These are phyloP conservation scores for Mythimna albipuncta DNA, from an alignment of 2,888 invertebrate genomes.

Conservation along the genomic window DNA sequence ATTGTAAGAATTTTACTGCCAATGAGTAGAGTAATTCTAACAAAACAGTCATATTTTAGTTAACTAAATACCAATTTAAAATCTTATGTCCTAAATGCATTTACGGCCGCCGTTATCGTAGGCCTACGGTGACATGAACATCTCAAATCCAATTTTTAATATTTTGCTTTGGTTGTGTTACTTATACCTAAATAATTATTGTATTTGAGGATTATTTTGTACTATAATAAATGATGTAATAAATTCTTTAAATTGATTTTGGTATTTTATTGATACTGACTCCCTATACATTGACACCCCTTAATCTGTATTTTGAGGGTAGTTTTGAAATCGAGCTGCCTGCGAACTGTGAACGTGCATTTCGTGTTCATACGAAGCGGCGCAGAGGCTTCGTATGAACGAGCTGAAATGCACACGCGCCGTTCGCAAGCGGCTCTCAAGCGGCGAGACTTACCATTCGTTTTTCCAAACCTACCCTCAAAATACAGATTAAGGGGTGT, in stretches of 20 bases:
- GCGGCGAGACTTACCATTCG: no score
- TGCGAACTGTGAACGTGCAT: no score
- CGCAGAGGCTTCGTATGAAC: no score
- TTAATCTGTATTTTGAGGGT: no score
- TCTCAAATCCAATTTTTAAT: slow-evolving; percentile 88
- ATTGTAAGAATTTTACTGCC: slow-evolving; percentile 79
- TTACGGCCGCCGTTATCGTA: slow-evolving; percentile 78
- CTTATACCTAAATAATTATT: slow-evolving; percentile 88
- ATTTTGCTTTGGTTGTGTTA: slow-evolving; percentile 91
- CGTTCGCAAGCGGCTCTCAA: no score
- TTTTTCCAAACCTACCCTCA: no score
- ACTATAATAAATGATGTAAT: slow-evolving; percentile 88
- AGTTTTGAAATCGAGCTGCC: no score
- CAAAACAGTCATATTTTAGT: slow-evolving; percentile 81
- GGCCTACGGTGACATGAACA: slow-evolving; percentile 80
- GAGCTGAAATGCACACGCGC: no score
- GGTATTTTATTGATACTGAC: slow-evolving; percentile 38
- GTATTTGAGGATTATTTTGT: slow-evolving; percentile 90
- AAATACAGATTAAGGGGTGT: no score
- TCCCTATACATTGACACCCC: no score
- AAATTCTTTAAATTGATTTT: slow-evolving; percentile 85
- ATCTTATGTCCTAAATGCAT: slow-evolving; percentile 81
- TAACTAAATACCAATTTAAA: slow-evolving; percentile 75
- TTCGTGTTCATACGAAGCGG: no score
- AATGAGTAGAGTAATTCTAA: slow-evolving; percentile 81